Evolutionary conservation across 2,113 vertebrate species (phyloP), one percentile per base, ranked within the genome.

Genomic region (Setophaga petechia): DNA sequence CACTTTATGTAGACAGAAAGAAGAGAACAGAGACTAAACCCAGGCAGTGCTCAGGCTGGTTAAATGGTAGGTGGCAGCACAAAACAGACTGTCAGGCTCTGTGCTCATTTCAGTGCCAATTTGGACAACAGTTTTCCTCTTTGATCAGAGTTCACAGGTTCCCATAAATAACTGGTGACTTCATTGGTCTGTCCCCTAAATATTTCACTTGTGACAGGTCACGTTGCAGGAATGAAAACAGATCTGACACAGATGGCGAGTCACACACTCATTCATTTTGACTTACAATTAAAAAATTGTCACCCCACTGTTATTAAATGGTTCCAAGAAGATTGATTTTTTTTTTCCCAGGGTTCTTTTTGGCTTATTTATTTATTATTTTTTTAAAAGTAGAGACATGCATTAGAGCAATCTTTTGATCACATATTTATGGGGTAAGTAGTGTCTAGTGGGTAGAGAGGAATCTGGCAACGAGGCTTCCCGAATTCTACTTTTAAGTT

Each of bases 211-310:
- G 17, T 69, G 63, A 59, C 30, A 76, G 41, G 69, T 66, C 84
- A 62, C 58, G 27, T 85, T 91, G 94, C 84, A 87, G 58, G 73
- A 91, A 76, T 17, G 23, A 30, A 95, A 96, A 71, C 59, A 91
- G 65, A 67, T 93, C 49, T 69, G 90, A 52, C 77, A 71, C 43
- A 76, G 69, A 94, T 81, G 2, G 0, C 15, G 33, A 81, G 58
- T 52, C 92, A 82, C 82, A 92, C 7, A 19, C 35, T 92, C 72
- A 79, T 93, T 92, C 71, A 83, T 94, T 94, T 90, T 96, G 82
- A 95, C 46, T 95, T 90, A 91, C 35, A 85, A 84, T 66, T 95
- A 33, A 89, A 74, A 94, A 90, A 76, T 71, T 68, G 73, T 90
- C 74, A 61, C 52, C 31, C 59, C 23, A 4, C 15, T 66, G n/a